Base-by-base conservation (phyloP, 92 coral and sea anemone genomes). In the Muricea muricata region DNA sequence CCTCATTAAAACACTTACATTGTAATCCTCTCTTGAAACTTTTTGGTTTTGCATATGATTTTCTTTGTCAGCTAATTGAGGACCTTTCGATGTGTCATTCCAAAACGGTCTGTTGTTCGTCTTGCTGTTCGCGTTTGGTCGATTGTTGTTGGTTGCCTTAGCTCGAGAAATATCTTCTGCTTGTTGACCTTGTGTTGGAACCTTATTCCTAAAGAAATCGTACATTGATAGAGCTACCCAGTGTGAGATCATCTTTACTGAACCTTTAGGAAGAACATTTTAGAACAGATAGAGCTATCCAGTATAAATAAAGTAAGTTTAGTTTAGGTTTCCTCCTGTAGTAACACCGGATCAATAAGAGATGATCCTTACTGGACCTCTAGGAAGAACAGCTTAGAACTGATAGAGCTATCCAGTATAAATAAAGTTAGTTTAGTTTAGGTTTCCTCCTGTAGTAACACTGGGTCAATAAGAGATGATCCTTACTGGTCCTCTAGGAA, bases 171-270 rank as follows among this genome's bases (percentile, higher is more conserved):
- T 60, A 11, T 78, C 70, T 2, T 68, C 82, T 35, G 87, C 41
- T 79, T 84, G 91, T 15, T 84, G 55, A 65, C 73, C 92, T 77
- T 88, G 85, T 20, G 66, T 50, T 23, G 94, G 97, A 63, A 96
- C 92, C 83, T 96, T 96, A 86, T 89, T 92, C 85, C 99, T 96
- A 73, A 0, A 50, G 65, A 21, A 45, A 32, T 57, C 21, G 10
- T 14, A 20, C 65, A n/a, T 0, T 57, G 7, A 21, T 45, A 17
- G 50, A 37, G 9, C 5, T 9, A 37, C 42, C 9, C 42, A 9
- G 42, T 37, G 42, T 37, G 42, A 37, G 5, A 9, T 37, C 42
- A 37, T 37, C 42, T 4, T 37, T 37, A 9, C 42, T 37, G 42
- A 37, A 37, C 42, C 9, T 9, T 37, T n/a, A n/a, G 42, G 4